Evolutionary conservation across 2,113 vertebrate species (phyloP), one percentile per base, ranked within the genome.

Genomic region (Oncorhynchus nerka): DNA sequence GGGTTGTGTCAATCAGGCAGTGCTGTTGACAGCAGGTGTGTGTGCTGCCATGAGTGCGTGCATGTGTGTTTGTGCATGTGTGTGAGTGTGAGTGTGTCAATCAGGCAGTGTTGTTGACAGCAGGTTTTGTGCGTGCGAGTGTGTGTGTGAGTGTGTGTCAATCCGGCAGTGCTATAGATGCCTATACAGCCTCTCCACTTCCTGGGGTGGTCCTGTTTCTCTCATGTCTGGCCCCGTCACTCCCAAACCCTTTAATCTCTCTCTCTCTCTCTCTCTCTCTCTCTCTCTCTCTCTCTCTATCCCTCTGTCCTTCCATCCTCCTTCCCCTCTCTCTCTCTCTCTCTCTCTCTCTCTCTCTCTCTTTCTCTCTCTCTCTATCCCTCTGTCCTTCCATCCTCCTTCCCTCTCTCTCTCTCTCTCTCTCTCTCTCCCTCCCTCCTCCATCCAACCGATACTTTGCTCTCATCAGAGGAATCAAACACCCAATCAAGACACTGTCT

Each of bases 171-270:
- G 24, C 79, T 61, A 78, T 76, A 86, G 87, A 45, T 19, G 51
- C 16, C 51, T 55, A 55, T 13, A 89, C 89, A 70, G 83, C 85
- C 87, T 89, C 87, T 82, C 84, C 81, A 76, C 71, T 30, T 85
- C 55, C 78, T 83, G 89, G 87, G 86, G 39, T 79, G 87, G 91
- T 87, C 89, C 85, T 83, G 86, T 82, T 86, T 82, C 70, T 84
- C 83, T 78, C 79, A 76, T 78, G 81, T 82, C 89, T 90, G 80
- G 19, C 81, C 75, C 89, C 81, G 84, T 88, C 91, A 88, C 85
- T 59, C 75, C 83, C 34, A 20, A 79, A 81, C 71, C 74, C 81
- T 91, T 92, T 92, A 76, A 90, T 91, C 84, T 85, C 75, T 48
- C 73, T 30, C 77, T 3, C 69, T 24, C 65, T 32, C 28, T 51